Conservation (phyloP, 2,113 vertebrate species). For the Oryzias woworae region DNA sequence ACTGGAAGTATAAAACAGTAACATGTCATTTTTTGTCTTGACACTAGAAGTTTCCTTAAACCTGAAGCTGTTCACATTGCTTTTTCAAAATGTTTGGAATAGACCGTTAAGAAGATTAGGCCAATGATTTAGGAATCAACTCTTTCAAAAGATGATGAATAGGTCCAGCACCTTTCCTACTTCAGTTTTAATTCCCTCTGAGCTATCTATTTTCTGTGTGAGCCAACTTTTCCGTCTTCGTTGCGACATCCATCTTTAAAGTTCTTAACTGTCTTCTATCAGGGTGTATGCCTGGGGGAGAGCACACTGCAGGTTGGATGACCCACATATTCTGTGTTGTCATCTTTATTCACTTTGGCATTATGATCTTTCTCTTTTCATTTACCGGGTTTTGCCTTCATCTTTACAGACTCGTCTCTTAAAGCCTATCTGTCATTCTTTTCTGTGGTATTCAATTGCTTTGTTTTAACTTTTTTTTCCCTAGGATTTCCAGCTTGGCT, state of each 20-base stretch:
- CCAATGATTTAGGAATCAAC: slow-evolving; percentile 37
- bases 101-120: neutral
- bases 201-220: slow-evolving; percentile 59
- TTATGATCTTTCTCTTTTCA: slow-evolving; percentile 57
- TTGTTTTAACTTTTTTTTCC: slow-evolving; percentile 45
- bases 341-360: slow-evolving; percentile 70
- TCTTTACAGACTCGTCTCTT: slow-evolving; percentile 50
- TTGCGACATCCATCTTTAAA: slow-evolving; percentile 75
- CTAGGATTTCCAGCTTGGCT: slow-evolving; percentile 30
- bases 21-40: no score
- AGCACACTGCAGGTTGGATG: slow-evolving; percentile 60
- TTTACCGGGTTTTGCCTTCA: slow-evolving; percentile 50
- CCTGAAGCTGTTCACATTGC: neutral
- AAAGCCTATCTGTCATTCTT: slow-evolving; percentile 52
- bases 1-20: no score
- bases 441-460: slow-evolving; percentile 31
- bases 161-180: slow-evolving; percentile 46
- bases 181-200: slow-evolving; percentile 55
- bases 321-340: slow-evolving; percentile 66
- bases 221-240: slow-evolving; percentile 62
- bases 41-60: neutral
- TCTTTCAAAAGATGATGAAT: slow-evolving; percentile 39
- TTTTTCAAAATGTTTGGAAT: slow-evolving; percentile 1
- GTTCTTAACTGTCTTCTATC: slow-evolving; percentile 69
- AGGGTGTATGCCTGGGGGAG: slow-evolving; percentile 58